Percentiles rank a stretch among this genome's conserved stretches.
Conservation (phyloP, 2,888 invertebrate species). For the Apantesis nais region DNA sequence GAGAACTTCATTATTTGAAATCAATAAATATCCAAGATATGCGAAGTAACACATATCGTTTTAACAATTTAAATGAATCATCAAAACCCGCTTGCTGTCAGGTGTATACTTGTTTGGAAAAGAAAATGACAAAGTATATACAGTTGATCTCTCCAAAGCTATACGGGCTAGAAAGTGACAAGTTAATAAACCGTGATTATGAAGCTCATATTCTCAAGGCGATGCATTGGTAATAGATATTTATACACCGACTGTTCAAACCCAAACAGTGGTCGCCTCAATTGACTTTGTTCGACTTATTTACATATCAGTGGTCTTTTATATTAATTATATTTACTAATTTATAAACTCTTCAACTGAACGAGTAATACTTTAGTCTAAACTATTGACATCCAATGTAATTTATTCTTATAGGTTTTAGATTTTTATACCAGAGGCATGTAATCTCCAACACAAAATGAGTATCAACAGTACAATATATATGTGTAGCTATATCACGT, state of each 20-base stretch:
- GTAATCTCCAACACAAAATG: not conserved
- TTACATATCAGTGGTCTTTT: no score
- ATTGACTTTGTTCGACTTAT: not conserved
- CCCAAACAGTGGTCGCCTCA: not conserved
- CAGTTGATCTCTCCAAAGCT: no score
- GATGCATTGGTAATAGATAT: not conserved
- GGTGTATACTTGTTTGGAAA: no score
- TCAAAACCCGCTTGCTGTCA: no score
- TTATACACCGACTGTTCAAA: not conserved
- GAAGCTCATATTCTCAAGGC: not conserved
- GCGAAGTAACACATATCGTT: no score
- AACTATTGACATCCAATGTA: no score
- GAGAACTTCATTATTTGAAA: no score
- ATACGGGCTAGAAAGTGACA: not conserved
- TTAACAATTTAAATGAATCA: no score
- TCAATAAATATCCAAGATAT: no score
- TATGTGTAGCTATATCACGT: not conserved
- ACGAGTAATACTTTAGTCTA: no score
- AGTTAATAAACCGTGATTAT: no score
- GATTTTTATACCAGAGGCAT: no score
- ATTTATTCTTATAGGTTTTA: not conserved
- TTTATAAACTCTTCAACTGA: not conserved
- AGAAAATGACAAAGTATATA: not conserved
- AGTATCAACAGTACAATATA: not conserved
- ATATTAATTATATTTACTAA: not conserved